Percentiles rank a stretch among this genome's conserved stretches.
These are phyloP conservation scores for Phrynocephalus forsythii DNA, from an alignment of 2,797 vertebrate species.

Conservation along the genomic window DNA sequence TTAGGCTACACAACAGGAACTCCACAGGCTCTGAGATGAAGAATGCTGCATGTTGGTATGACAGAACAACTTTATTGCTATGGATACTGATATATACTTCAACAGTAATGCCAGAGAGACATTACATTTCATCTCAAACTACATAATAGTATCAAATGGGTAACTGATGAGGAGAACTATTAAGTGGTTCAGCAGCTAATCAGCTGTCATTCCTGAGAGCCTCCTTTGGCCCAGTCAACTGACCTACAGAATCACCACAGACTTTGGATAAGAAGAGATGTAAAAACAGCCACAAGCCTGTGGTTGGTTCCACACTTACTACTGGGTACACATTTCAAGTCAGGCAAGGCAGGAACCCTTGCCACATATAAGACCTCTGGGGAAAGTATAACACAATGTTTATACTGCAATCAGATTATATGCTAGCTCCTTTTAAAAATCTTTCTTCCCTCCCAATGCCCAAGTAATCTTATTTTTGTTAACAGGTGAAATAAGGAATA, in stretches of 20 bases:
- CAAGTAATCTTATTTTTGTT: not conserved
- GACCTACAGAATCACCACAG: not conserved
- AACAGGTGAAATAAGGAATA: not conserved
- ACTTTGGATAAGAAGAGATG: not conserved
- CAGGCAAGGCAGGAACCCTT: not conserved
- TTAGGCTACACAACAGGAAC: slow-evolving; percentile 19
- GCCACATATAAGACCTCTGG: not conserved
- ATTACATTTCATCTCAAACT: not conserved
- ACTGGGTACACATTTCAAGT: not conserved
- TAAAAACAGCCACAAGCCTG: not conserved
- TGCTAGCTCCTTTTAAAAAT: not conserved
- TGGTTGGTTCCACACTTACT: not conserved
- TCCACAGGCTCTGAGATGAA: not conserved
- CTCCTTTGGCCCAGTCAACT: not conserved
- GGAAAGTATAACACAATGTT: not conserved
- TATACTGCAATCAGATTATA: not conserved
- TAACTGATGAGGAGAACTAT: not conserved
- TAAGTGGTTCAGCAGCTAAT: not conserved
- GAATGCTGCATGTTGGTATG: slow-evolving; percentile 6
- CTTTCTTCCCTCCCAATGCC: too few species aligned
- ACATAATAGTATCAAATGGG: not conserved
- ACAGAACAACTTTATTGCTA: slow-evolving; percentile 23
- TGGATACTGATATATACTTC: not conserved
- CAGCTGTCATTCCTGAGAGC: not conserved
- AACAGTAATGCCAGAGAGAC: not conserved